Evolutionary conservation across 30 jellyfish, hydroid and myxozoan genomes (phyloP).

Genomic region (Aurelia aurita): DNA sequence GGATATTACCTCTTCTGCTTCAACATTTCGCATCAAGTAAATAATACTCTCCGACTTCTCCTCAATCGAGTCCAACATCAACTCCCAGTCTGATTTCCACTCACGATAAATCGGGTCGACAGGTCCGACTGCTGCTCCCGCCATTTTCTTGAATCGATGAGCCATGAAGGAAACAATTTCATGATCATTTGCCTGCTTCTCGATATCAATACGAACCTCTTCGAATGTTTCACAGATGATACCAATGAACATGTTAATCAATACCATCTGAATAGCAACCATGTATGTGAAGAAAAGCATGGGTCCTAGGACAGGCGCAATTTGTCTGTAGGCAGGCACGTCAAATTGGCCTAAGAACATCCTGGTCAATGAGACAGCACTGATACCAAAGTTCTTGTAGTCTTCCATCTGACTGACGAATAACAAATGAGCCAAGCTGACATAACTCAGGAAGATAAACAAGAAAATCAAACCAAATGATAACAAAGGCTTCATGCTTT

Average conservation of each 20-base stretch:
- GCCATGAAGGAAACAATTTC: constrained; percentile 85
- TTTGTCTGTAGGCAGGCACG: constrained; percentile 57
- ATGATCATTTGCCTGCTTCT: constrained; percentile 81
- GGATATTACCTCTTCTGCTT: constrained; percentile 70
- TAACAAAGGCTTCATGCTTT: constrained; percentile 79
- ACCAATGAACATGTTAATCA: constrained; percentile 92
- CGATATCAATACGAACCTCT: constrained; percentile 76
- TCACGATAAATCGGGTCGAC: constrained; percentile 93
- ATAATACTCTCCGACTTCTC: constrained; percentile 77
- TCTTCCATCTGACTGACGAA: constrained; percentile 80
- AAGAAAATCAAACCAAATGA: constrained; percentile 86
- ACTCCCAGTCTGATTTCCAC: constrained; percentile 94
- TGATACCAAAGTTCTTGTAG: constrained; percentile 53
- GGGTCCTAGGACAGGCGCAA: constrained; percentile 93
- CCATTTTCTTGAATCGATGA: constrained; percentile 79
- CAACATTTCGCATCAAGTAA: constrained; percentile 76
- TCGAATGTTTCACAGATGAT: constrained; percentile 96
- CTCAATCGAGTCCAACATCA: constrained; percentile 80
- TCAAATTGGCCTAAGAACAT: constrained; percentile 93
- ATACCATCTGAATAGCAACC: constrained; percentile 87
- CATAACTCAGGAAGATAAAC: constrained; percentile 87
- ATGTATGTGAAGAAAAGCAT: constrained; percentile 86
- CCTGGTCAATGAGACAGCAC: constrained; percentile 78
- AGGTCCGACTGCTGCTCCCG: constrained; percentile 81
- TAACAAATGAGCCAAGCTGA: constrained; percentile 74